These are phyloP conservation scores for Scaptodrosophila latifasciaeformis DNA, from an alignment of 2,888 invertebrate genomes.

Conservation along the genomic window DNA sequence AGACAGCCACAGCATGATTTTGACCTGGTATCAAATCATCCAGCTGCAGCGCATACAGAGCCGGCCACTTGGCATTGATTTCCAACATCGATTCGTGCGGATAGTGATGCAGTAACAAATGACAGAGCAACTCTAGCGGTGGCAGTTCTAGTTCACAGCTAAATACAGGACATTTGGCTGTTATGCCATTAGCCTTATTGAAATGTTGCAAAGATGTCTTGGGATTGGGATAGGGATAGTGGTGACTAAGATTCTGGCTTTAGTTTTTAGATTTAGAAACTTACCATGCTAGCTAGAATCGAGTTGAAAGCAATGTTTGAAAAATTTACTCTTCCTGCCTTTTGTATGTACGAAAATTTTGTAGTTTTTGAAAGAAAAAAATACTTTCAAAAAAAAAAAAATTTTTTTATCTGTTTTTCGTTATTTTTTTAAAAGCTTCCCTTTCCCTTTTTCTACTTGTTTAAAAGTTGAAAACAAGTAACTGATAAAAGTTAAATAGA, in stretches of 20 bases:
- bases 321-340: too few species aligned
- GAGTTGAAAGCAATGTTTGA: too few species aligned
- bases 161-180: slow-evolving; percentile 36
- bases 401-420: too few species aligned
- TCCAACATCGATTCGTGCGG: slow-evolving; percentile 43
- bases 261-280: too few species aligned
- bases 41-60: slow-evolving; percentile 30
- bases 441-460: too few species aligned
- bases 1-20: slow-evolving; percentile 39
- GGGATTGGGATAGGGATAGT: too few species aligned
- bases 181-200: slow-evolving; percentile 30
- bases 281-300: too few species aligned
- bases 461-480: too few species aligned
- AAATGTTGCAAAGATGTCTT: slow-evolving; percentile 11
- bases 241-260: slow-evolving; percentile 16
- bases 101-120: slow-evolving; percentile 38
- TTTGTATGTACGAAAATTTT: not conserved
- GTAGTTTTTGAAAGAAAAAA: not conserved
- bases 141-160: slow-evolving; percentile 20
- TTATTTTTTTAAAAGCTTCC: too few species aligned
- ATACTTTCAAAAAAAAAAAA: not conserved
- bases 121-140: slow-evolving; percentile 40
- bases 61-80: slow-evolving; percentile 30
- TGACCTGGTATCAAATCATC: slow-evolving; percentile 29
- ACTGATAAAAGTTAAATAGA: too few species aligned